Evolutionary conservation across 2,888 invertebrate species (phyloP).

Genomic region (Escarpia spicata): DNA sequence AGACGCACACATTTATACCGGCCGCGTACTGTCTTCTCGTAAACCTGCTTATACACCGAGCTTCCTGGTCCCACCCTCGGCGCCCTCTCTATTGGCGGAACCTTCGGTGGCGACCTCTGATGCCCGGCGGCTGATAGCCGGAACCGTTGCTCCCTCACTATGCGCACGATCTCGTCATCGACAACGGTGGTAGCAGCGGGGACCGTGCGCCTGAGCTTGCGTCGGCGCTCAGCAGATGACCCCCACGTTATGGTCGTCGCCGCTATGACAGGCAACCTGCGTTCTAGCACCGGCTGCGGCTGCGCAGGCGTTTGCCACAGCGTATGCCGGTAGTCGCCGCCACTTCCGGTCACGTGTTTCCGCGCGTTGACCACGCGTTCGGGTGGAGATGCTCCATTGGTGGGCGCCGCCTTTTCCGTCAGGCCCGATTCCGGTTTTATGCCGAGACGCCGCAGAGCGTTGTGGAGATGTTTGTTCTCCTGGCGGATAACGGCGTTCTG

Average conservation of each 20-base stretch:
- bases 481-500: conserved; percentile 16
- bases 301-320: background rate
- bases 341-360: background rate
- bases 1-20: background rate
- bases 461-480: background rate
- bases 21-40: background rate
- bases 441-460: background rate
- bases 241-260: background rate
- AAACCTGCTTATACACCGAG: background rate
- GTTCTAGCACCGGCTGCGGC: background rate
- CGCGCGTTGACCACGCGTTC: background rate
- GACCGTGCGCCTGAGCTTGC: background rate
- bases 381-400: background rate
- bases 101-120: background rate
- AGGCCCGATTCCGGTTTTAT: background rate
- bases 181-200: background rate
- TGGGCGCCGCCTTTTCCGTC: background rate
- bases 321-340: background rate
- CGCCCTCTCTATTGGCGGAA: background rate
- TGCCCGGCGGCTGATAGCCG: background rate
- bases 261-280: background rate
- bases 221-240: background rate
- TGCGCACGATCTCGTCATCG: background rate
- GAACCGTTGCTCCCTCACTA: background rate
- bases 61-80: background rate